Percentiles rank a stretch among this genome's conserved stretches.
These are phyloP conservation scores for Eumeta japonica DNA, from an alignment of 1,140 invertebrate species.

Conservation along the genomic window DNA sequence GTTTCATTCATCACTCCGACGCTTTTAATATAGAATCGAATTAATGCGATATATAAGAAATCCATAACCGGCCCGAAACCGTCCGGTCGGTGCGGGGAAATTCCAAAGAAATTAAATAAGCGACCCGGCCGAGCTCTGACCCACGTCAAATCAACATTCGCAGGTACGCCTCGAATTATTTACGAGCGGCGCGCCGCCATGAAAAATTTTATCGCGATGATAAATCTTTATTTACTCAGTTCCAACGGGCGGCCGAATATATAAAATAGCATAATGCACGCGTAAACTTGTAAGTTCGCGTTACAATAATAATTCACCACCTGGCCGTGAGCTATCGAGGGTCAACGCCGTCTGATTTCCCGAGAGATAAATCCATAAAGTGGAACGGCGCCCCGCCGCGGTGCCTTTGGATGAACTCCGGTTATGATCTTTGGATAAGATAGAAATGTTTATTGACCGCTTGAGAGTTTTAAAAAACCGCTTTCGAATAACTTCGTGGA, in stretches of 20 bases:
- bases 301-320: not conserved
- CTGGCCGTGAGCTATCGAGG: not conserved
- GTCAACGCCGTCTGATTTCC: not conserved
- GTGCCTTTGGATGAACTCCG: constrained; percentile 1
- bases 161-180: constrained; percentile 50
- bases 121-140: constrained; percentile 29
- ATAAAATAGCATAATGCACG: too few species aligned
- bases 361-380: too few species aligned
- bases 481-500: too few species aligned
- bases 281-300: constrained; percentile 3
- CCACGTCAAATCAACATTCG: constrained; percentile 51
- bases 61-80: too few species aligned
- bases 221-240: constrained; percentile 45
- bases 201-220: constrained; percentile 43
- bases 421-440: too few species aligned
- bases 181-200: constrained; percentile 42
- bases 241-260: too few species aligned
- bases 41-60: too few species aligned
- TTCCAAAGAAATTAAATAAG: constrained; percentile 40
- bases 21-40: too few species aligned
- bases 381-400: too few species aligned
- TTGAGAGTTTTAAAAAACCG: too few species aligned
- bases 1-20: too few species aligned
- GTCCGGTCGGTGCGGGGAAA: constrained; percentile 47
- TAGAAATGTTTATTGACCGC: too few species aligned